A percentile compares a stretch with the other conserved stretches of the same genome.
Evolutionary conservation across 64 coral and sea anemone species (phyloP).

Genomic region (Cladopsammia gracilis): DNA sequence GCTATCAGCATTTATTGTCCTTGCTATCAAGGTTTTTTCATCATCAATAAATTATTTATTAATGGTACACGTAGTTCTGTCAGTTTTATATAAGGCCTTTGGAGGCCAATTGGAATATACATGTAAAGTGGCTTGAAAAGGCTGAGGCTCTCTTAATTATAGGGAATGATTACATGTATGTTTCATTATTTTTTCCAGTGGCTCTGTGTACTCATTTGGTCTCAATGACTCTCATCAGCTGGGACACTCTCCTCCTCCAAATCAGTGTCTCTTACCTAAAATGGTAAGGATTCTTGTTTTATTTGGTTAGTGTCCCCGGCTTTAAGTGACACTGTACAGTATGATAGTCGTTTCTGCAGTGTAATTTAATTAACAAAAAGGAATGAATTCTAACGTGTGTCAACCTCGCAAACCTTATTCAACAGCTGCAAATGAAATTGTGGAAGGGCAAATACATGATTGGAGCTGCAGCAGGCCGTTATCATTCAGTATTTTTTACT

Average conservation of each 20-base stretch:
- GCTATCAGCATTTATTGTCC: too few species aligned
- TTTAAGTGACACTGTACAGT: background rate
- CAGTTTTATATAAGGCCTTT: too few species aligned
- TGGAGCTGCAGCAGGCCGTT: conserved; percentile 89
- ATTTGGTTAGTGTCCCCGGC: too few species aligned
- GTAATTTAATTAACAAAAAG: too few species aligned
- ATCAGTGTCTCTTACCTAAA: conserved; percentile 76
- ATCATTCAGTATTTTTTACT: conserved; percentile 89
- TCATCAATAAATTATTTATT: too few species aligned
- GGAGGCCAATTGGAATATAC: too few species aligned
- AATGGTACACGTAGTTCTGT: too few species aligned
- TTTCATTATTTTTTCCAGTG: conserved; percentile 52
- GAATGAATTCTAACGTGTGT: too few species aligned
- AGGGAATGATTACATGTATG: background rate
- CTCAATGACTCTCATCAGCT: conserved; percentile 90
- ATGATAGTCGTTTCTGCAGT: too few species aligned
- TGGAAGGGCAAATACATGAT: conserved; percentile 79
- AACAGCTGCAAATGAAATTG: conserved; percentile 74
- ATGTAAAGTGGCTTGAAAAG: too few species aligned
- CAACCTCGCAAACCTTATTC: background rate
- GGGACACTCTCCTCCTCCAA: conserved; percentile 76
- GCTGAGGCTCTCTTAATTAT: too few species aligned
- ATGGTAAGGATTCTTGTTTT: conserved; percentile 38
- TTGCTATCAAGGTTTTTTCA: too few species aligned
- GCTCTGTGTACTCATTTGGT: conserved; percentile 94